Conservation (phyloP, 2,888 invertebrate genomes). For the Ormyrus rosae region DNA sequence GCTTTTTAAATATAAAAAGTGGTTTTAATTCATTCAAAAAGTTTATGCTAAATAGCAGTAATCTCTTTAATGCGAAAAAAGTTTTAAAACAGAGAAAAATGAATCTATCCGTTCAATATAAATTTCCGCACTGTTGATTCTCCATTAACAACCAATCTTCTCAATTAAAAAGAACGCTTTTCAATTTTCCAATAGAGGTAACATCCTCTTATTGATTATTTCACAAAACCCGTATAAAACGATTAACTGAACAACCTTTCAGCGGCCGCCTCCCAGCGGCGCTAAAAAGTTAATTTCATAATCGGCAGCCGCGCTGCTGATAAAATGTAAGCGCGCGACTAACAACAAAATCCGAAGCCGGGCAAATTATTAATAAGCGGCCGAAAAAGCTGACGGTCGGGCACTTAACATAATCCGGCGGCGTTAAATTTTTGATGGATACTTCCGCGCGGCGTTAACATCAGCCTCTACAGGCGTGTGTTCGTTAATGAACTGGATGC, state of each 20-base stretch:
- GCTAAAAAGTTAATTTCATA: slow-evolving; percentile 41
- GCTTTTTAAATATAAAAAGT: too few relatives aligned
- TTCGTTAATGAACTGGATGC: background rate
- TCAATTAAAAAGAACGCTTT: background rate
- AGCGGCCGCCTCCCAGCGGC: background rate
- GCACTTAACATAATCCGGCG: slow-evolving; percentile 26
- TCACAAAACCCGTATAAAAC: slow-evolving; percentile 7
- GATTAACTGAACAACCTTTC: background rate
- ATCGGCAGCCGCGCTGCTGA: background rate
- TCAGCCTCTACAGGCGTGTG: too few relatives aligned
- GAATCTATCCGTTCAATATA: background rate
- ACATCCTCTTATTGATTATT: background rate
- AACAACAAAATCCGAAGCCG: slow-evolving; percentile 16
- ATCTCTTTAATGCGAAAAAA: too few relatives aligned
- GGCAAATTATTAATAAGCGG: slow-evolving; percentile 38
- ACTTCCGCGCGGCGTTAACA: slow-evolving; percentile 28
- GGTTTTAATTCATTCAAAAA: too few relatives aligned
- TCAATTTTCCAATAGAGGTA: background rate
- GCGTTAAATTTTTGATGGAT: slow-evolving; percentile 27
- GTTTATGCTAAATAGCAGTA: too few relatives aligned
- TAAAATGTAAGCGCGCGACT: slow-evolving; percentile 34
- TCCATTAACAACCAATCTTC: background rate
- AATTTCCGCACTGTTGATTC: too few relatives aligned
- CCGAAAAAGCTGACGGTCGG: slow-evolving; percentile 21
- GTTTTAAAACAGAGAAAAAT: too few relatives aligned